These are phyloP conservation scores for Spilosoma lubricipeda DNA, from an alignment of 2,888 invertebrate genomes.

Conservation along the genomic window DNA sequence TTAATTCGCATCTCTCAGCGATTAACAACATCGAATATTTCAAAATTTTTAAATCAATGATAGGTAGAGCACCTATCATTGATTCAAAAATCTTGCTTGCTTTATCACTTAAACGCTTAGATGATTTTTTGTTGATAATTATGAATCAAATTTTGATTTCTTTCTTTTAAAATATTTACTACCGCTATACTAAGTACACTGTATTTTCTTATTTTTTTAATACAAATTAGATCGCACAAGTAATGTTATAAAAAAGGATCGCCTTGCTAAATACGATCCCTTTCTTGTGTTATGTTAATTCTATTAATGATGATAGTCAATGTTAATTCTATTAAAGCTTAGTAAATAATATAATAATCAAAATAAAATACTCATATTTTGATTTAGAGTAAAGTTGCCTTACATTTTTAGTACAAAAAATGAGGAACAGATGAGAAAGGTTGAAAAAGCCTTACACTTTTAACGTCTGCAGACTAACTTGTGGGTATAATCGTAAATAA, in stretches of 20 bases:
- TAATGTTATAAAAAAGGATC: not conserved
- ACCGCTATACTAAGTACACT: too few species aligned
- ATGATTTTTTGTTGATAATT: not conserved
- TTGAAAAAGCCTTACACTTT: not conserved
- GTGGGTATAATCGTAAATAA: constrained; percentile 18
- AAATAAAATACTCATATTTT: too few species aligned
- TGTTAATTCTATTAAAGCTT: not conserved
- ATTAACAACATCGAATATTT: not conserved
- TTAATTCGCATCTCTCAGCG: not conserved
- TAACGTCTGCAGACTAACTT: not conserved
- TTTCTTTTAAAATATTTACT: not conserved
- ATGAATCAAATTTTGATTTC: not conserved
- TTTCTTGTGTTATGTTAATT: too few species aligned
- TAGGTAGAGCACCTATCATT: too few species aligned
- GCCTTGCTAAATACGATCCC: not conserved
- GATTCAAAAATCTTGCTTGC: not conserved
- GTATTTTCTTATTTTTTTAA: too few species aligned
- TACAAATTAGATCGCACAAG: not conserved
- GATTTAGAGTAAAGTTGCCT: too few species aligned
- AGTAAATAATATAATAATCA: not conserved
- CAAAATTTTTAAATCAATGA: not conserved
- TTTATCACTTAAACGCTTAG: not conserved
- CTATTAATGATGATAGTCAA: too few species aligned
- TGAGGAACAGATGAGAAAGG: not conserved
- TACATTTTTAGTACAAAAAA: not conserved